Conservation (phyloP, 2,888 invertebrate genomes). For the Lampropteryx suffumata region DNA sequence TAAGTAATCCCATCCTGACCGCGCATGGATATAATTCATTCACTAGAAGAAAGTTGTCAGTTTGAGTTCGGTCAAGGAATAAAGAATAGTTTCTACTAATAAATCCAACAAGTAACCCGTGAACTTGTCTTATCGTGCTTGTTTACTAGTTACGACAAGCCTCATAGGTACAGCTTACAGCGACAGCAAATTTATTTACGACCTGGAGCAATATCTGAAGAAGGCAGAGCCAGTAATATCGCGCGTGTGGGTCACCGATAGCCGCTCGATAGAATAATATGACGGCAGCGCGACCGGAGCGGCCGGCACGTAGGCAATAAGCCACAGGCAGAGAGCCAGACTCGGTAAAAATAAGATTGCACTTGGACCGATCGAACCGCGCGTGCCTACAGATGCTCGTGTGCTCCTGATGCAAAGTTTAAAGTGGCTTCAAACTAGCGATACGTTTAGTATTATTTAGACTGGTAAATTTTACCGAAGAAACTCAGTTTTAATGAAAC, state of each 20-base stretch:
- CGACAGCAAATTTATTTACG: conserved; percentile 75
- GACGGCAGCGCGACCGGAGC: conserved; percentile 68
- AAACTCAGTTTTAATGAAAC: too few relatives aligned
- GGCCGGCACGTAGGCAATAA: conserved; percentile 81
- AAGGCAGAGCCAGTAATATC: conserved; percentile 77
- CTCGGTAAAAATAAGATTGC: conserved; percentile 78
- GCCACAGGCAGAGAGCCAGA: conserved; percentile 73
- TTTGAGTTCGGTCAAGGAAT: too few relatives aligned
- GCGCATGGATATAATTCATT: too few relatives aligned
- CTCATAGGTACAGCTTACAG: conserved; percentile 44
- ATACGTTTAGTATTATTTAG: background rate
- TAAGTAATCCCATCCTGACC: too few relatives aligned
- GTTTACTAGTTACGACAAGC: too few relatives aligned
- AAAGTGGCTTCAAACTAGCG: background rate
- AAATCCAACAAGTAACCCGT: too few relatives aligned
- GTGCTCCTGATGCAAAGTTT: conserved; percentile 13
- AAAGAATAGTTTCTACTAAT: too few relatives aligned
- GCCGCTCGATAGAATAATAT: conserved; percentile 80
- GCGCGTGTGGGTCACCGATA: conserved; percentile 74
- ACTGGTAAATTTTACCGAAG: too few relatives aligned
- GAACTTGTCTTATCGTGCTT: too few relatives aligned
- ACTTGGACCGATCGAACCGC: conserved; percentile 50
- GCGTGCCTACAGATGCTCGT: conserved; percentile 57
- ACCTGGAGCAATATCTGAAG: conserved; percentile 72
- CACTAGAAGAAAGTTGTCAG: too few relatives aligned